These are phyloP conservation scores for Drosophila littoralis DNA, from an alignment of 1,140 invertebrate species.

Conservation along the genomic window DNA sequence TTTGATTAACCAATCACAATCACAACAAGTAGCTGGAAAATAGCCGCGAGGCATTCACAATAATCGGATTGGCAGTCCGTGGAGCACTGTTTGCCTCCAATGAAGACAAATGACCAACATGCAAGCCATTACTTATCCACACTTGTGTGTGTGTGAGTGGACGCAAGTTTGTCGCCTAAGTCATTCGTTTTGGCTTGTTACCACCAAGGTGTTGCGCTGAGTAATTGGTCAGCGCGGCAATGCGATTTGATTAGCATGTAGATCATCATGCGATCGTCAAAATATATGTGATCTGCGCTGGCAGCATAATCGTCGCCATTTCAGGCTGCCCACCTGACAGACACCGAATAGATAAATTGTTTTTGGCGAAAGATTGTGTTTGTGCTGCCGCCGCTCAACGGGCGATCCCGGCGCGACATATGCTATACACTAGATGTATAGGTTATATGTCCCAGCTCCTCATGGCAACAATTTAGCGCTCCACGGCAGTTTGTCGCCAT, in stretches of 20 bases:
- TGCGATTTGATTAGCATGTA: slow-evolving; percentile 79
- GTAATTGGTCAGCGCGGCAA: slow-evolving; percentile 69
- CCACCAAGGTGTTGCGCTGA: slow-evolving; percentile 65
- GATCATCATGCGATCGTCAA: slow-evolving; percentile 60
- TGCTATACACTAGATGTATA: slow-evolving; percentile 13
- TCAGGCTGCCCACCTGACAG: slow-evolving; percentile 27
- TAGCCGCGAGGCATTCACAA: slow-evolving; percentile 41
- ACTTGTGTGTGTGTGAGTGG: slow-evolving; percentile 32
- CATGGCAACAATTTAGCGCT: slow-evolving; percentile 73
- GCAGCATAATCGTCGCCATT: slow-evolving; percentile 6
- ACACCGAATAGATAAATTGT: slow-evolving; percentile 70
- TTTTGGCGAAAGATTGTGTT: slow-evolving; percentile 40
- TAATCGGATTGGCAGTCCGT: slow-evolving; percentile 18
- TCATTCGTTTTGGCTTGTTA: slow-evolving; percentile 59
- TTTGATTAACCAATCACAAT: slow-evolving; percentile 66
- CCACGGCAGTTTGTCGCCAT: slow-evolving; percentile 83
- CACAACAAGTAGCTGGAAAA: slow-evolving; percentile 46
- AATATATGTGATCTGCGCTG: slow-evolving; percentile 19
- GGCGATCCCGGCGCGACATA: slow-evolving; percentile 36
- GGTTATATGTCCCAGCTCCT: slow-evolving; percentile 10
- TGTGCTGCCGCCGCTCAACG: slow-evolving; percentile 21
- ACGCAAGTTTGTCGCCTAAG: slow-evolving; percentile 72
- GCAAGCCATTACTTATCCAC: slow-evolving; percentile 82
- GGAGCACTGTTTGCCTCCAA: slow-evolving; percentile 52
- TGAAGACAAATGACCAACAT: slow-evolving; percentile 82